These are phyloP conservation scores for Pangasius djambal DNA, from an alignment of 2,797 vertebrate genomes.

Conservation along the genomic window DNA sequence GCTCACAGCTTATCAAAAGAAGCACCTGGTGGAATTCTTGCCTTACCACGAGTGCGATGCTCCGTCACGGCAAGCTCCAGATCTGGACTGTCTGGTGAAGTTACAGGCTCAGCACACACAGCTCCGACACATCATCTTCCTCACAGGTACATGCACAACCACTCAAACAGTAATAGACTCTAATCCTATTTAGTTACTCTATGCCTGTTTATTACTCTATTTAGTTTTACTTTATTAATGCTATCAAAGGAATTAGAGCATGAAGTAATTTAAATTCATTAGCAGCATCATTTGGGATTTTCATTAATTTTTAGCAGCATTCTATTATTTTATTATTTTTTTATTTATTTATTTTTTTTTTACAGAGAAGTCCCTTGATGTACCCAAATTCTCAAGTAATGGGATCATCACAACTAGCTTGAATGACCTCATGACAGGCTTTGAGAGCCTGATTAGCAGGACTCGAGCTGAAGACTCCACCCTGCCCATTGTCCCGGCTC, in stretches of 20 bases:
- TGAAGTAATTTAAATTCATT: neutral
- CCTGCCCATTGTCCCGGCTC: conserved; percentile 66
- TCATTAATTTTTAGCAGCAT: neutral
- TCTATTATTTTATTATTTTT: neutral
- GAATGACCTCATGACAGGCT: conserved; percentile 88
- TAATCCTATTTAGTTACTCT: neutral
- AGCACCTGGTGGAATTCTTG: conserved; percentile 94
- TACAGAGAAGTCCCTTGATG: conserved; percentile 77
- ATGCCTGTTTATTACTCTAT: neutral
- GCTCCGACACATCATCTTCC: conserved; percentile 90
- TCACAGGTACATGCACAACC: conserved; percentile 81
- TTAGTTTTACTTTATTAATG: neutral
- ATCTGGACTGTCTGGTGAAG: conserved; percentile 92
- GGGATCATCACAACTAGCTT: conserved; percentile 90
- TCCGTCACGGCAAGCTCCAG: conserved; percentile 89
- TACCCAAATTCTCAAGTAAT: conserved; percentile 80
- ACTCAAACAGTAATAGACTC: neutral
- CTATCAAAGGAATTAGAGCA: neutral
- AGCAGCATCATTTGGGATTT: neutral
- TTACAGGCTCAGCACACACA: conserved; percentile 94
- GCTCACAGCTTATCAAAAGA: conserved; percentile 90
- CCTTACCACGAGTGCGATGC: conserved; percentile 96
- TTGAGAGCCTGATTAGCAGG: conserved; percentile 85
- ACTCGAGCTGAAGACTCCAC: conserved; percentile 78
- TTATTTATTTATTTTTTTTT: conserved; percentile 6